Conservation (phyloP, 2,888 invertebrate species). For the Luperina nickerlii region DNA sequence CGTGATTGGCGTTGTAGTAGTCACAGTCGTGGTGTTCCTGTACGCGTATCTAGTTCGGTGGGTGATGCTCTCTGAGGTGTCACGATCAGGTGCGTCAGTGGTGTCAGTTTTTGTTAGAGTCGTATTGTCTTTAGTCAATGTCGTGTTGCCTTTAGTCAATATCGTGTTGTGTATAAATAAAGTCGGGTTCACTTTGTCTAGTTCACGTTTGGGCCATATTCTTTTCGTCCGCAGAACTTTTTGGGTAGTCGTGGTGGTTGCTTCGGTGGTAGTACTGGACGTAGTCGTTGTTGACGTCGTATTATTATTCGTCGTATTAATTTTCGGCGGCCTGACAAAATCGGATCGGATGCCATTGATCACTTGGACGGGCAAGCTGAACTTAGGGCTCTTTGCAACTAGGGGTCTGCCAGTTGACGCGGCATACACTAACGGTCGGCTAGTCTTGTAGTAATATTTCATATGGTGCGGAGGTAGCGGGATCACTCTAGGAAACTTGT, state of each 20-base stretch:
- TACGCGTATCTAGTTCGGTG: constrained; percentile 74
- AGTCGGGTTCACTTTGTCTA: constrained; percentile 52
- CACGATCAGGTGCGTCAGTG: constrained; percentile 74
- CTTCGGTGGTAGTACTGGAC: constrained; percentile 72
- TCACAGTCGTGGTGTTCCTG: constrained; percentile 70
- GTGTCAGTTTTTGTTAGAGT: constrained; percentile 71
- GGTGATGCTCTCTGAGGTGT: constrained; percentile 73
- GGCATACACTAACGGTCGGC: constrained; percentile 75
- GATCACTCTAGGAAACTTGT: constrained; percentile 82
- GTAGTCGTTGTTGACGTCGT: constrained; percentile 72
- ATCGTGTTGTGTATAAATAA: constrained; percentile 61
- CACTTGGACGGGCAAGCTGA: constrained; percentile 84
- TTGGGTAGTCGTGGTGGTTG: constrained; percentile 81
- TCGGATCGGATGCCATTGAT: constrained; percentile 84
- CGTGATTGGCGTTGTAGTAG: constrained; percentile 69
- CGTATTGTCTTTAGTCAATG: constrained; percentile 70
- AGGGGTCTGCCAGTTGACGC: constrained; percentile 77
- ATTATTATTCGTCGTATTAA: constrained; percentile 59
- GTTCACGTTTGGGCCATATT: constrained; percentile 85
- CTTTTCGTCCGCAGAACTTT: constrained; percentile 84
- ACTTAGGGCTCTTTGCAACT: constrained; percentile 79
- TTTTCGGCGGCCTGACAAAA: constrained; percentile 80
- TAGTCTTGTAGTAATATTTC: constrained; percentile 71
- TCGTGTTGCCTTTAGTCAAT: constrained; percentile 66
- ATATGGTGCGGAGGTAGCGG: constrained; percentile 76